Evolutionary conservation across 2,888 invertebrate species (phyloP).

Genomic region (Notocelia uddmanniana): DNA sequence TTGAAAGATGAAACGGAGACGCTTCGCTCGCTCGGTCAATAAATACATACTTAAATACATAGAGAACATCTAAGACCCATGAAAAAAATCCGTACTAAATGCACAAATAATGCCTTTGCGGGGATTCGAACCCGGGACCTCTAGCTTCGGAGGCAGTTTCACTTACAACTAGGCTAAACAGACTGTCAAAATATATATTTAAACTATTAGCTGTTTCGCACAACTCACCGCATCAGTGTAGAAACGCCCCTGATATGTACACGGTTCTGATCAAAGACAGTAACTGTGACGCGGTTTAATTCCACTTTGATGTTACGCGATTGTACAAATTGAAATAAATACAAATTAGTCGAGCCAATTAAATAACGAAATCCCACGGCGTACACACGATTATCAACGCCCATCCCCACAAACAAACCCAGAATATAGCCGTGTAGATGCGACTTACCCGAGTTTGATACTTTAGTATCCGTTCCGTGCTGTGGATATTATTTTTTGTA

Average conservation of each 20-base stretch:
- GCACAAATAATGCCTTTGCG: no score
- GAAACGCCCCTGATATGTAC: background rate
- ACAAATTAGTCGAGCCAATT: constrained; percentile 37
- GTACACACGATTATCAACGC: constrained; percentile 55
- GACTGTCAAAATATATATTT: no score
- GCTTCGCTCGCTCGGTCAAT: no score
- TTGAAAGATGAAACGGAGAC: no score
- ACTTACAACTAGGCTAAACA: no score
- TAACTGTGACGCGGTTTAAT: constrained; percentile 14
- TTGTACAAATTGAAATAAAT: constrained; percentile 36
- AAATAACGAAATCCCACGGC: constrained; percentile 44
- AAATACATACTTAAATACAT: no score
- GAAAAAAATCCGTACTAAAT: no score
- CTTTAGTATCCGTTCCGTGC: no score
- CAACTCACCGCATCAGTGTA: background rate
- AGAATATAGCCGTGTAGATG: background rate
- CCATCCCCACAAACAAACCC: constrained; percentile 56
- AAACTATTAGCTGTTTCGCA: background rate
- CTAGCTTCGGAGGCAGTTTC: no score
- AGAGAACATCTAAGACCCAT: no score
- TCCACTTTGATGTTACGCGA: constrained; percentile 28
- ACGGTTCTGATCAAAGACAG: constrained; percentile 19
- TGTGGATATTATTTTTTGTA: no score
- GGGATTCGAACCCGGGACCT: no score
- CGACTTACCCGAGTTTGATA: background rate